Evolutionary conservation across 2,797 vertebrate species (phyloP), one percentile per base, ranked within the genome.

Genomic region (Hydrocynus forskahlii): DNA sequence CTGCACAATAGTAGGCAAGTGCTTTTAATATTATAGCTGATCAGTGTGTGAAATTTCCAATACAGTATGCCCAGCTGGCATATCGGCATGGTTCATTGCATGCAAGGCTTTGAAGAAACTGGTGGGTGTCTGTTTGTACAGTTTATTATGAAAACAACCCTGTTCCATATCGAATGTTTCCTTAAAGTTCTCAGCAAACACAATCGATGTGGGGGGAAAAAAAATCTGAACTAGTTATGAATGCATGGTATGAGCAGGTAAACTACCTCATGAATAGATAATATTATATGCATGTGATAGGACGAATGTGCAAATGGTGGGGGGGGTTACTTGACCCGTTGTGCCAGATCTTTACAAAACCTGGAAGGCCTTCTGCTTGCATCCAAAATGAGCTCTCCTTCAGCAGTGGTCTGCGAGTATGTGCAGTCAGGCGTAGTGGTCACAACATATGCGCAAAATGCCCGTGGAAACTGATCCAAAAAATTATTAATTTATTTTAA

Each of bases 161-260:
- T 63, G 66, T 64, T 76, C 17, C 25, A 19, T 81, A 25, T 9
- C n/a, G 14, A 75, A 81, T 64, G 21, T 2, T 19, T 66, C 14
- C 43, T 54, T 40, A 23, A 50, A 43, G 72, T 75, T 68, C 69
- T 75, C 57, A 62, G 73, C 35, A 76, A 43, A 40, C 13, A 3
- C 1, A 74, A 67, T 74, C 57, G 74, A 80, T 66, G 64, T 57
- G 29, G 29, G 35, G 35, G 35, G 35, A 4, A 35, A 29, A 40
- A 40, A 64, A n/a, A 66, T 66, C 63, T 55, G 63, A 75, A 66
- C 40, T 62, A 21, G 40, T 67, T 55, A 54, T 14, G 59, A 40
- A 54, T 57, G 35, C 40, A 52, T 43, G n/a, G 60, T 74, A 67
- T 45, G 48, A 57, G 35, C 66, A 52, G 16, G 16, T 35, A 19